A percentile compares a stretch with the other conserved stretches of the same genome.
These are phyloP conservation scores for Myodes glareolus DNA, from an alignment of 2,113 vertebrate genomes.

Conservation along the genomic window DNA sequence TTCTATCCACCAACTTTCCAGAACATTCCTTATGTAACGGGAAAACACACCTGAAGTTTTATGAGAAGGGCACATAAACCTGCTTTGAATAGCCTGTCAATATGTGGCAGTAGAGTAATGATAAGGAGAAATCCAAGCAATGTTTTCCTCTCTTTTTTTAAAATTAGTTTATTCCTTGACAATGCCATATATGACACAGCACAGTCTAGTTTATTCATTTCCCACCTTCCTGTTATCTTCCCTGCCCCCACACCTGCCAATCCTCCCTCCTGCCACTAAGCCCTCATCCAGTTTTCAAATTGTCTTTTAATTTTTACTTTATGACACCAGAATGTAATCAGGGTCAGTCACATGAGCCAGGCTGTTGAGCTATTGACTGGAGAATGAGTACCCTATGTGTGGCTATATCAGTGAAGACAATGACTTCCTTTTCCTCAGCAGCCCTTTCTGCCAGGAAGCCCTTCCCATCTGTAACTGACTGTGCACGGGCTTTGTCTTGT, in stretches of 20 bases:
- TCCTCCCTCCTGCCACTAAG: not conserved
- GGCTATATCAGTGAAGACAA: not conserved
- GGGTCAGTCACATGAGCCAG: no score
- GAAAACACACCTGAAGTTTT: not conserved
- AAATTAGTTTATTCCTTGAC: not conserved
- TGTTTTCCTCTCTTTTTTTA: not conserved
- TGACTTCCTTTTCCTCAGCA: not conserved
- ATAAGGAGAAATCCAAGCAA: not conserved
- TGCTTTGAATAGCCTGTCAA: constrained; percentile 5
- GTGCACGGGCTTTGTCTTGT: not conserved
- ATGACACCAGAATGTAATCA: not conserved
- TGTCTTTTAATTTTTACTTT: not conserved
- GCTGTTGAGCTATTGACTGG: not conserved
- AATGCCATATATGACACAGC: not conserved
- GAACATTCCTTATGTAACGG: not conserved
- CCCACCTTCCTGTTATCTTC: not conserved
- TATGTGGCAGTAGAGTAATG: not conserved
- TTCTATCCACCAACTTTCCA: not conserved
- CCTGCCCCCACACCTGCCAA: no score
- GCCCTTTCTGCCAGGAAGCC: not conserved
- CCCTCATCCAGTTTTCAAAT: not conserved
- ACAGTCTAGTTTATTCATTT: not conserved
- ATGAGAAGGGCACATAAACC: not conserved
- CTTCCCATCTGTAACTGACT: not conserved
- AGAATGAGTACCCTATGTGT: not conserved